Conservation (phyloP, 2,888 invertebrate species). For the Pristionchus exspectatus region DNA sequence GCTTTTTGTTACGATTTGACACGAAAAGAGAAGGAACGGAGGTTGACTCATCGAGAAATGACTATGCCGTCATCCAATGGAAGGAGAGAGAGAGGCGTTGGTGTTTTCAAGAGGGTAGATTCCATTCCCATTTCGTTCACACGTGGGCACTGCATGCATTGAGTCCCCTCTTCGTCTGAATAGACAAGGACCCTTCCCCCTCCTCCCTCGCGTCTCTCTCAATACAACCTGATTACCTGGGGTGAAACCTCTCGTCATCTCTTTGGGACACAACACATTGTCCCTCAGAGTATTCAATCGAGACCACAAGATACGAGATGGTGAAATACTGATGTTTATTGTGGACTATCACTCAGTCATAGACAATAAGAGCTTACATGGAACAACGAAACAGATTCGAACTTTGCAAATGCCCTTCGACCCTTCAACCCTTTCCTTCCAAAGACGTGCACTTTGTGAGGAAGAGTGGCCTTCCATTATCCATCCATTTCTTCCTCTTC, state of each 20-base stretch:
- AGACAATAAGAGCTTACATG: background rate
- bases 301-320: background rate
- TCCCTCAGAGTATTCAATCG: background rate
- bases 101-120: background rate
- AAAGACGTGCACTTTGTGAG: constrained; percentile 19
- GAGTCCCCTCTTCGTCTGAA: constrained; percentile 10
- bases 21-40: background rate
- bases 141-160: constrained; percentile 33
- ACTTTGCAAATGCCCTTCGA: background rate
- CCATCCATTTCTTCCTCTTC: background rate
- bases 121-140: background rate
- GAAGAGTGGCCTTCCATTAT: constrained; percentile 10
- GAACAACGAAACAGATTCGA: background rate
- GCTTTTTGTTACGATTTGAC: background rate
- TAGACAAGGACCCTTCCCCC: constrained; percentile 1
- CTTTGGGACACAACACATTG: background rate
- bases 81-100: background rate
- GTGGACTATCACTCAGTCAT: background rate
- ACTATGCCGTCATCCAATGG: background rate
- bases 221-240: constrained; percentile 37
- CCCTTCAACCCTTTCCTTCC: background rate
- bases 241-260: constrained; percentile 21
- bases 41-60: background rate
- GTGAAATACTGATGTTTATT: background rate
- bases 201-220: background rate